Conservation (phyloP, 2,113 vertebrate species). For the Chrysochloris asiatica region DNA sequence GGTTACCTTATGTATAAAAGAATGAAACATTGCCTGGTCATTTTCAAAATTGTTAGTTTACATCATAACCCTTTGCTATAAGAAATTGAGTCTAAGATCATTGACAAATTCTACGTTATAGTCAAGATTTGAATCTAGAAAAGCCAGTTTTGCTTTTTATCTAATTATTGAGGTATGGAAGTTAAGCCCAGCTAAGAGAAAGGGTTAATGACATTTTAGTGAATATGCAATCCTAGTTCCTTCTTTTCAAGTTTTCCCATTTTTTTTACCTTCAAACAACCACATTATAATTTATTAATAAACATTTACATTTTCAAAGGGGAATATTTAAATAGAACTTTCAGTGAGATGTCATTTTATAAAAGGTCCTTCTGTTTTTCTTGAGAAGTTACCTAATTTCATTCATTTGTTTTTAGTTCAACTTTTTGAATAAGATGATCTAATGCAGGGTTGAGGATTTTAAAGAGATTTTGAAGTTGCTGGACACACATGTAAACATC, state of each 20-base stretch:
- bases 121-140: background rate
- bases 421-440: slow-evolving; percentile 35
- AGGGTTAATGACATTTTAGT: background rate
- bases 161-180: background rate
- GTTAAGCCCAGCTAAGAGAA: background rate
- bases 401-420: slow-evolving; percentile 4
- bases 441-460: background rate
- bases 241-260: slow-evolving; percentile 31
- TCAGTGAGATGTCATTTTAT: background rate
- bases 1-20: background rate
- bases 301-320: slow-evolving; percentile 47
- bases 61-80: background rate
- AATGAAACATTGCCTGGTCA: background rate
- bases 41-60: no score
- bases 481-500: background rate
- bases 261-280: slow-evolving; percentile 48
- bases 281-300: slow-evolving; percentile 38
- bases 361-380: background rate
- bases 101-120: background rate
- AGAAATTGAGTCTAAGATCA: background rate
- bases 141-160: background rate
- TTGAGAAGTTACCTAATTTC: background rate
- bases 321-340: slow-evolving; percentile 15
- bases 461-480: slow-evolving; percentile 34
- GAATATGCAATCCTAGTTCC: background rate